These are phyloP conservation scores for Pantherophis alleghaniensis DNA, from an alignment of 2,797 vertebrate genomes.

Conservation along the genomic window DNA sequence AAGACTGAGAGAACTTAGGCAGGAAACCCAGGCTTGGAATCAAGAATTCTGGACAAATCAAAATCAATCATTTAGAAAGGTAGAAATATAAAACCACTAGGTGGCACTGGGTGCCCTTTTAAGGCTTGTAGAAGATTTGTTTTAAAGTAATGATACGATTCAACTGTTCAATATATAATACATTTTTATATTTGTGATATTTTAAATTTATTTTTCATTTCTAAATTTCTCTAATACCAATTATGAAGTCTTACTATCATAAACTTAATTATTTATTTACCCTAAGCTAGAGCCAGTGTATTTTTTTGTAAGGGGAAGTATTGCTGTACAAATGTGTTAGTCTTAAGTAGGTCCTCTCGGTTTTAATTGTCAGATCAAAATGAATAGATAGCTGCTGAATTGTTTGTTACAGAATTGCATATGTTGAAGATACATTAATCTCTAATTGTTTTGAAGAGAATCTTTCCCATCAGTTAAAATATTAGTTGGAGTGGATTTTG, in stretches of 20 bases:
- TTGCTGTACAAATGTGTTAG: not conserved
- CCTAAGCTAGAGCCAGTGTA: not conserved
- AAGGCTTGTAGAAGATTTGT: not conserved
- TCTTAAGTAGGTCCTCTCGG: not conserved
- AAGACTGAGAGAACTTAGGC: constrained; percentile 81
- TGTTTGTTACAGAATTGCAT: not conserved
- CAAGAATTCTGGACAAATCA: constrained; percentile 88
- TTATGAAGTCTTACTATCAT: not conserved
- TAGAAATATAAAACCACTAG: constrained; percentile 39
- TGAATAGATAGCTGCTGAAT: not conserved
- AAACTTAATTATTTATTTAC: not conserved
- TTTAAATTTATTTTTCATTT: not conserved
- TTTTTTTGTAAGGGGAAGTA: not conserved
- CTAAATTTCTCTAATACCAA: not conserved
- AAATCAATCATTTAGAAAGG: constrained; percentile 82
- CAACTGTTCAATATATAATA: not conserved
- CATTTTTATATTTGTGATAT: not conserved
- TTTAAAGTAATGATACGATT: not conserved
- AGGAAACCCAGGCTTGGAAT: constrained; percentile 90
- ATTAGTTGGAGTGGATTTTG: not conserved
- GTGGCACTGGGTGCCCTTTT: constrained; percentile 18
- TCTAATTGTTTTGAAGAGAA: not conserved
- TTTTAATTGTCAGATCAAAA: not conserved
- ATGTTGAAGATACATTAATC: not conserved
- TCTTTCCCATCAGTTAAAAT: not conserved